Percentiles rank a stretch among this genome's conserved stretches.
Evolutionary conservation across 2,888 invertebrate species (phyloP).

Genomic region (Tholera decimalis): DNA sequence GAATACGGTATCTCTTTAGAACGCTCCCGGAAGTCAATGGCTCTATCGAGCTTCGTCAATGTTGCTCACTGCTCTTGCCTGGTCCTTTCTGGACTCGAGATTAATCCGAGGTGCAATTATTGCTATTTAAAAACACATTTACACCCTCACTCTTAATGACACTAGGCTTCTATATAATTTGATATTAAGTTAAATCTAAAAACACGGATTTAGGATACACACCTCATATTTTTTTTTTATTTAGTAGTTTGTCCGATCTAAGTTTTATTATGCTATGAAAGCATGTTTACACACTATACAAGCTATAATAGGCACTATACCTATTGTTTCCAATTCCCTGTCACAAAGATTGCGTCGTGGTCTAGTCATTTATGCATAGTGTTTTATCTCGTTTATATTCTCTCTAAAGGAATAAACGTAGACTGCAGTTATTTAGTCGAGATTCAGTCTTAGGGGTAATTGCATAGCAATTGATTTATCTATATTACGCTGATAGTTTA

Average conservation of each 20-base stretch:
- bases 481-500: conserved; percentile 51
- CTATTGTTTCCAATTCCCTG: conserved; percentile 13
- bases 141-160: too few relatives aligned
- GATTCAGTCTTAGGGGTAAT: conserved; percentile 44
- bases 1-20: too few relatives aligned
- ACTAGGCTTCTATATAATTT: too few relatives aligned
- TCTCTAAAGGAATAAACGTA: conserved; percentile 35
- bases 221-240: too few relatives aligned
- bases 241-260: neutral
- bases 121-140: too few relatives aligned
- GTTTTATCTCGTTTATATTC: conserved; percentile 48
- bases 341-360: conserved; percentile 10
- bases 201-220: too few relatives aligned
- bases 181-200: too few relatives aligned
- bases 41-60: too few relatives aligned
- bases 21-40: too few relatives aligned
- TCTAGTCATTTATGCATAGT: conserved; percentile 8
- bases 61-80: too few relatives aligned
- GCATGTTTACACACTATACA: conserved; percentile 10
- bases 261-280: neutral
- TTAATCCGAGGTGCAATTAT: too few relatives aligned
- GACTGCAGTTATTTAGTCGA: conserved; percentile 35
- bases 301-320: neutral
- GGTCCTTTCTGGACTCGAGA: too few relatives aligned
- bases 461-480: conserved; percentile 58